Evolutionary conservation across 92 coral and sea anemone species (phyloP).

Genomic region (Epizoanthus ramosus): DNA sequence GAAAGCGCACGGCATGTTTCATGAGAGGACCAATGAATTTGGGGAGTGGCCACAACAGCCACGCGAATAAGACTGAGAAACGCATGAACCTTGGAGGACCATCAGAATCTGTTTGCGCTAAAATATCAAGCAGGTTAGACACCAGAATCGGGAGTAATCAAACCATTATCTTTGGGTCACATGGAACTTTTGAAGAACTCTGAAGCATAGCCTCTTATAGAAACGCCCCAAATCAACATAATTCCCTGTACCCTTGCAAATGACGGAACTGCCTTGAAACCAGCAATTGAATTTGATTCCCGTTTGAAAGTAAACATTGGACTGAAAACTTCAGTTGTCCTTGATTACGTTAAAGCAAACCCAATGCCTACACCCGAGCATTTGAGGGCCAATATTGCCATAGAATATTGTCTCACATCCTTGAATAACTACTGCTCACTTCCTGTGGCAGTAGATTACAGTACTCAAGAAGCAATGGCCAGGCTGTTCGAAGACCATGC

Average conservation of each 20-base stretch:
- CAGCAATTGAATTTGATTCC: constrained; percentile 36
- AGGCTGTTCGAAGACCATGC: constrained; percentile 39
- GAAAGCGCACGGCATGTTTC: constrained; percentile 48
- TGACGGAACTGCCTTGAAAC: constrained; percentile 51
- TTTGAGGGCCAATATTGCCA: constrained; percentile 42
- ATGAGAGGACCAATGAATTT: constrained; percentile 68
- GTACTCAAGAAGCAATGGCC: constrained; percentile 51
- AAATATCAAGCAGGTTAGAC: constrained; percentile 49
- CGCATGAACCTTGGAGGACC: constrained; percentile 65
- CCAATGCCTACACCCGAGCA: constrained; percentile 46
- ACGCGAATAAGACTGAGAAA: constrained; percentile 24
- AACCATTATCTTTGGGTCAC: constrained; percentile 49
- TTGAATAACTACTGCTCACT: constrained; percentile 57
- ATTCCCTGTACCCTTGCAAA: constrained; percentile 42
- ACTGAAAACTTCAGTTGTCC: constrained; percentile 37
- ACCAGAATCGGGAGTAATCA: constrained; percentile 49
- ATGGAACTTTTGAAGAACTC: constrained; percentile 54
- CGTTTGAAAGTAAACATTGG: constrained; percentile 53
- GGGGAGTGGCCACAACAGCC: constrained; percentile 64
- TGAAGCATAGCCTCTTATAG: constrained; percentile 41
- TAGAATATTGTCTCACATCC: constrained; percentile 56
- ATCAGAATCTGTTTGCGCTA: constrained; percentile 43
- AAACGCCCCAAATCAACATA: constrained; percentile 24
- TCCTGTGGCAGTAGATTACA: constrained; percentile 58
- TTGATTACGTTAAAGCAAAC: constrained; percentile 32